Conservation (phyloP, 2,888 invertebrate genomes). For the Caenorhabditis imperialis region DNA sequence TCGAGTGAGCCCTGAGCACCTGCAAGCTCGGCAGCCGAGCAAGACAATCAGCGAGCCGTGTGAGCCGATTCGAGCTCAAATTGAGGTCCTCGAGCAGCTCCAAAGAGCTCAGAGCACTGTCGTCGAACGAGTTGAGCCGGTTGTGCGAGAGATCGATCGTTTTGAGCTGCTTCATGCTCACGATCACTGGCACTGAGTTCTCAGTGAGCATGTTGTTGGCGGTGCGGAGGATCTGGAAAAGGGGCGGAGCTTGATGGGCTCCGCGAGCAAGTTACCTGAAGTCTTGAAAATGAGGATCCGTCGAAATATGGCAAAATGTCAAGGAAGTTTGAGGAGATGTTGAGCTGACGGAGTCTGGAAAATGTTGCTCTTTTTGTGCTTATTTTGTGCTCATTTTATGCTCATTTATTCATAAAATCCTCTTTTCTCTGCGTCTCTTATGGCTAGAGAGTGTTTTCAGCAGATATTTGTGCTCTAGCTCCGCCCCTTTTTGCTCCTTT, state of each 20-base stretch:
- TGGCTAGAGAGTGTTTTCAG: too few species aligned
- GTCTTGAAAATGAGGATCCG: slow-evolving; percentile 19
- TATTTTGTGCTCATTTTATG: too few species aligned
- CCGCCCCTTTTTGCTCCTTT: slow-evolving; percentile 13
- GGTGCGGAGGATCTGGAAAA: slow-evolving; percentile 54
- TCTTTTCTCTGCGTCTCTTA: too few species aligned
- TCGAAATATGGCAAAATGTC: slow-evolving; percentile 78
- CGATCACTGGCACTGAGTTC: slow-evolving; percentile 76
- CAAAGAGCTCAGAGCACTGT: slow-evolving; percentile 70
- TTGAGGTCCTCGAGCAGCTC: slow-evolving; percentile 64
- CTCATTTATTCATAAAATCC: too few species aligned
- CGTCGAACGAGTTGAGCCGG: slow-evolving; percentile 79
- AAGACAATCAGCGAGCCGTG: slow-evolving; percentile 78
- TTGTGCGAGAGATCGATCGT: slow-evolving; percentile 80
- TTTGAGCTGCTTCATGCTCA: slow-evolving; percentile 68
- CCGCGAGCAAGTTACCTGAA: slow-evolving; percentile 21
- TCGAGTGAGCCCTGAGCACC: slow-evolving; percentile 79
- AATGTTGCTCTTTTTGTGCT: too few species aligned
- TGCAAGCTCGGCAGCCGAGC: slow-evolving; percentile 78
- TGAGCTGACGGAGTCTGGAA: slow-evolving; percentile 79
- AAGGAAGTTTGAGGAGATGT: slow-evolving; percentile 72
- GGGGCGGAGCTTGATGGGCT: not conserved
- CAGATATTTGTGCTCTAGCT: too few species aligned
- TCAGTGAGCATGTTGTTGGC: slow-evolving; percentile 78
- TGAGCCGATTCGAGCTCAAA: slow-evolving; percentile 79